Evolutionary conservation across 37 sponge, comb jelly and placozoan species (phyloP).

Genomic region (Crambe crambe): DNA sequence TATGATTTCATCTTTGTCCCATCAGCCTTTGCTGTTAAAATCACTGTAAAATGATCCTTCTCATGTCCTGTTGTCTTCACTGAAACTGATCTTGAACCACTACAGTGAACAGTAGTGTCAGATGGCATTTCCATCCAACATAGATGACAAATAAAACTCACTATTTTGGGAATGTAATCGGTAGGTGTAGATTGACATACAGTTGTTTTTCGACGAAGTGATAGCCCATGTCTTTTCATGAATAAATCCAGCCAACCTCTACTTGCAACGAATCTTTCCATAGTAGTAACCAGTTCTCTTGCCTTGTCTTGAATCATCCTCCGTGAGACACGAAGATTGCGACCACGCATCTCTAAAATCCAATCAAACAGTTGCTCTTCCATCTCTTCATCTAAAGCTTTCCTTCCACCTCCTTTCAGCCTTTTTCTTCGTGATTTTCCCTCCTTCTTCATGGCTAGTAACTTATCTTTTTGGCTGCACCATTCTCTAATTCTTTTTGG

Average conservation of each 20-base stretch:
- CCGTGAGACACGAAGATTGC: slow-evolving; percentile 13
- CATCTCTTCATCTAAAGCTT: slow-evolving; percentile 21
- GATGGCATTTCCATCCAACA: slow-evolving; percentile 56
- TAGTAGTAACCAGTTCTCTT: not conserved
- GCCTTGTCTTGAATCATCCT: slow-evolving; percentile 16
- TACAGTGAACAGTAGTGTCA: slow-evolving; percentile 22
- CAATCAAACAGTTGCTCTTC: slow-evolving; percentile 22
- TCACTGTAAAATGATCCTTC: slow-evolving; percentile 45
- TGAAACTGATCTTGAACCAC: slow-evolving; percentile 28
- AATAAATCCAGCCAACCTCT: slow-evolving; percentile 15
- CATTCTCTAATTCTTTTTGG: slow-evolving; percentile 20
- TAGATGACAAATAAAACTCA: slow-evolving; percentile 31
- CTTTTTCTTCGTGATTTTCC: not conserved
- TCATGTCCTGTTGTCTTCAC: slow-evolving; percentile 56
- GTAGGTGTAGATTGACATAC: slow-evolving; percentile 25
- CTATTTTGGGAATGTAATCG: slow-evolving; percentile 36
- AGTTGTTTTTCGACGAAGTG: slow-evolving; percentile 43
- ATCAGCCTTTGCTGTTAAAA: slow-evolving; percentile 46
- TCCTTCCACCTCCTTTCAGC: slow-evolving; percentile 22
- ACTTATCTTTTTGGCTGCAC: slow-evolving; percentile 16
- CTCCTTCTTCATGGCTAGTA: no score
- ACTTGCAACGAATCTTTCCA: slow-evolving; percentile 17
- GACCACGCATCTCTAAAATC: slow-evolving; percentile 1
- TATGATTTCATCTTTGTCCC: slow-evolving; percentile 51
- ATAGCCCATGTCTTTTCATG: not conserved